phyloP scores from a whole-genome alignment of 1,140 invertebrate genomes.

The Listronotus bonariensis region DNA sequence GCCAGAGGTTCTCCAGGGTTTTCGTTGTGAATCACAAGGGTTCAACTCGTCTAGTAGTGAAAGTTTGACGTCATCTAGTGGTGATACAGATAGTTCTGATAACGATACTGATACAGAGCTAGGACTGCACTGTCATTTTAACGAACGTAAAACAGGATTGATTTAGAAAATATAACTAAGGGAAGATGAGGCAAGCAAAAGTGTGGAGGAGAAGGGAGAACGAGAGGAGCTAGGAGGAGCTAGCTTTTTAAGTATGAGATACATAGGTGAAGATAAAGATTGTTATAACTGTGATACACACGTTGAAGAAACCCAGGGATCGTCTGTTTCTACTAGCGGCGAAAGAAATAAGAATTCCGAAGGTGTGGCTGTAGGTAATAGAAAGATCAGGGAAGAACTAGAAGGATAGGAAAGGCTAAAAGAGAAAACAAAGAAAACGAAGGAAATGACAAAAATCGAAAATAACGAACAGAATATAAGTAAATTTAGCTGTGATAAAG shows the following conservation, averaged over 20 bases:
- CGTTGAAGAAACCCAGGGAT: neutral
- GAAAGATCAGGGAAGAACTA: neutral
- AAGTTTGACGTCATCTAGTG: conserved; percentile 33
- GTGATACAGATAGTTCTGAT: conserved; percentile 61
- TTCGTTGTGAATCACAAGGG: conserved; percentile 74
- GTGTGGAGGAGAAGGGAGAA: conserved; percentile 27
- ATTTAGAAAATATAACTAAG: conserved; percentile 17
- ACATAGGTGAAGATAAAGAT: conserved; percentile 22
- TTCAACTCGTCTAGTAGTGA: conserved; percentile 59
- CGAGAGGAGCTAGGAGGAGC: conserved; percentile 12
- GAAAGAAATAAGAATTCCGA: conserved; percentile 3
- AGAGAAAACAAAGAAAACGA: neutral
- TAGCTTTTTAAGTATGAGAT: conserved; percentile 23
- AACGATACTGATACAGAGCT: conserved; percentile 61
- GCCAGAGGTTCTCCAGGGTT: conserved; percentile 71
- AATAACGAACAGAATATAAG: neutral
- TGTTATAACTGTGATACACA: neutral
- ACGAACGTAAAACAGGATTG: conserved; percentile 47
- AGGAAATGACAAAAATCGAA: neutral
- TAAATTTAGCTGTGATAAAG: conserved; percentile 22
- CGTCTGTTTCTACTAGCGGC: neutral
- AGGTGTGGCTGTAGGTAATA: neutral
- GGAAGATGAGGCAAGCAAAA: conserved; percentile 4
- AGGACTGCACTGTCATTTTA: conserved; percentile 52
- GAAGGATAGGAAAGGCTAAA: neutral